Base-by-base conservation (phyloP, 2,797 vertebrate genomes). In the Lutjanus campechanus region DNA sequence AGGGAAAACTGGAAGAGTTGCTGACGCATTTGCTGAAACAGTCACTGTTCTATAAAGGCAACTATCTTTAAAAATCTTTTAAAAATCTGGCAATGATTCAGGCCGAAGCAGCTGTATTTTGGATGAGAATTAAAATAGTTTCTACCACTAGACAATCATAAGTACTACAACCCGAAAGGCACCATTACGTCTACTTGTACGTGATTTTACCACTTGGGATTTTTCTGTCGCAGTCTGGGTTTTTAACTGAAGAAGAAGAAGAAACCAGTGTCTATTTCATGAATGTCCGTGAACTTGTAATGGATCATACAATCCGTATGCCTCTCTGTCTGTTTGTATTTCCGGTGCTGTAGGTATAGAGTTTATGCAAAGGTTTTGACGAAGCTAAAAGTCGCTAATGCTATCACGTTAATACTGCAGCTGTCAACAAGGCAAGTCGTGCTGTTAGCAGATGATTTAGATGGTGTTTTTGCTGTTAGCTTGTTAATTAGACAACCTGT, bases 341-440 rank as follows among this genome's bases (percentile, higher is more conserved):
- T 60, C 0, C 44, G 12, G 3, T 22, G 17, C 25, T 44, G 46
- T 19, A 40, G 49, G 4, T 5, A 13, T 5, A 49, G 3, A 43
- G 12, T 36, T 0, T n/a, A 8, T 46, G 2, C 16, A 17, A n/a
- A 40, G 12, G 19, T 20, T 20, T 44, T 10, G 22, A 13, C 62
- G 36, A 59, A 78, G 74, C 69, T 68, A 59, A 66, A 20, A 7
- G 19, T 12, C 36, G 75, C 80, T 71, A 61, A 81, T 43, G 36
- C 78, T 71, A 55, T 17, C 19, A 53, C 13, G 36, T 0, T 61
- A 25, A 47, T 29, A 3, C 20, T 47, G 46, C 58, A 46, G 51
- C 15, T 25, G 20, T 13, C 50, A 13, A 29, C 10, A 4, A 58
- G 20, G 15, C 44, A 25, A 15, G 1, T 56, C 43, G 22, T 58